Conservation (phyloP, 2,797 vertebrate genomes). For the Microtus agrestis region DNA sequence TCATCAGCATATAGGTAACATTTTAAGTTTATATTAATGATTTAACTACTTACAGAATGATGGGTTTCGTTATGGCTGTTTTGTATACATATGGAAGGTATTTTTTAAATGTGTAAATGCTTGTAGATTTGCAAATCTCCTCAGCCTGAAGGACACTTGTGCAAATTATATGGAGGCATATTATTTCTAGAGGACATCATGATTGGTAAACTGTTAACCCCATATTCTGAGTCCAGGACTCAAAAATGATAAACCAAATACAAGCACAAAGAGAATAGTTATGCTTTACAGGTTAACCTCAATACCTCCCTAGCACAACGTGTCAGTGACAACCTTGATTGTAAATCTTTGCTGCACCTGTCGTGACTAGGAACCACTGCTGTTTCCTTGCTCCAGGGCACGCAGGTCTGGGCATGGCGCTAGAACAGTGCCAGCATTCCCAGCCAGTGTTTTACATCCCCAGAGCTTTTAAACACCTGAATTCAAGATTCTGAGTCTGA, state of each 20-base stretch:
- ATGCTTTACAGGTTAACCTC: background rate
- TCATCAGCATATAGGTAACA: background rate
- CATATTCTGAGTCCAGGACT: background rate
- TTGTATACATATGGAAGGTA: background rate
- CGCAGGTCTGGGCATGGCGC: background rate
- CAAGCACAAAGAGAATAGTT: conserved; percentile 19
- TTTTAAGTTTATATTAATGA: background rate
- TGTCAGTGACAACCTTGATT: background rate
- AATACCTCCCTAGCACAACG: background rate
- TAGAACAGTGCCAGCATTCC: background rate
- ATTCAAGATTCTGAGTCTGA: conserved; percentile 2
- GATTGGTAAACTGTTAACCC: background rate
- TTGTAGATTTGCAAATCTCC: background rate
- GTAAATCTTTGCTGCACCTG: background rate
- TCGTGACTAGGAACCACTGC: background rate
- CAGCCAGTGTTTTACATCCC: background rate
- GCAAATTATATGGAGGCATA: background rate
- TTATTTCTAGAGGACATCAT: conserved; percentile 20
- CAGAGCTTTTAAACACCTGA: background rate
- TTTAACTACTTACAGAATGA: background rate
- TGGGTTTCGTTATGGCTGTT: background rate
- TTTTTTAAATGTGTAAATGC: background rate
- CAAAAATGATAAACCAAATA: background rate
- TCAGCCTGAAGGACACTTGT: background rate
- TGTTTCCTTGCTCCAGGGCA: background rate